Evolutionary conservation across 2,888 invertebrate genomes (phyloP), one percentile per base, ranked within the genome.

Genomic region (Malthinus seriepunctatus): DNA sequence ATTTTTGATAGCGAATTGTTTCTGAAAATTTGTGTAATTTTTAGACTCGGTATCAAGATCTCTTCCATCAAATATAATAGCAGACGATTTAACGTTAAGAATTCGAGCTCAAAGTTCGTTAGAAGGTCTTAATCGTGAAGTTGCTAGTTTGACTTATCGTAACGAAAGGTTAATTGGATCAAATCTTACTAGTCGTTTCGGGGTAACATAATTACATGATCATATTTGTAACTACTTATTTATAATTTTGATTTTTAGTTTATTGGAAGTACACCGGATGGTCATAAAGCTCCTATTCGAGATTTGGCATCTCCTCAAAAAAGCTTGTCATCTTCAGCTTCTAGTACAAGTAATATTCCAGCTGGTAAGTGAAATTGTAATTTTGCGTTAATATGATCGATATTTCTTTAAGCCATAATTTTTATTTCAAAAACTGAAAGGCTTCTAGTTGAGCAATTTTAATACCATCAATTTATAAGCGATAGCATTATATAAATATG

Each of bases 71-170:
- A 82, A 85, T 66, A 82, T 81, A 74, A 84, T 85, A 73, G 83
- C 84, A 71, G 78, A 64, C 79, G 82, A 83, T 65, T 80, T 82
- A 55, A 79, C 83, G 38, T 82, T 84, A 34, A 80, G 85, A 69
- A 83, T 89, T 70, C 88, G 89, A 55, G 90, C 91, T 75, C 83
- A 92, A 52, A 92, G 88, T 64, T 93, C 93, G 39, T 90, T 92
- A 9, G 93, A 94, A 78, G 93, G 92, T 14, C 83, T 93, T 12
- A 93, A 93, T 78, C 91, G 90, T 77, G 93, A 93, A 80, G 91
- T 93, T 63, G 93, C 93, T 78, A 84, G 87, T 74, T 84, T 92
- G 58, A 91, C 91, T 56, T 80, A 90, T 47, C 82, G 81, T 71
- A 73, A 77, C 39, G 73, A 77, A 35, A 67, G 64, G n/a, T 80